Conservation (phyloP, 64 coral and sea anemone species). For the Astreopora myriophthalma region DNA sequence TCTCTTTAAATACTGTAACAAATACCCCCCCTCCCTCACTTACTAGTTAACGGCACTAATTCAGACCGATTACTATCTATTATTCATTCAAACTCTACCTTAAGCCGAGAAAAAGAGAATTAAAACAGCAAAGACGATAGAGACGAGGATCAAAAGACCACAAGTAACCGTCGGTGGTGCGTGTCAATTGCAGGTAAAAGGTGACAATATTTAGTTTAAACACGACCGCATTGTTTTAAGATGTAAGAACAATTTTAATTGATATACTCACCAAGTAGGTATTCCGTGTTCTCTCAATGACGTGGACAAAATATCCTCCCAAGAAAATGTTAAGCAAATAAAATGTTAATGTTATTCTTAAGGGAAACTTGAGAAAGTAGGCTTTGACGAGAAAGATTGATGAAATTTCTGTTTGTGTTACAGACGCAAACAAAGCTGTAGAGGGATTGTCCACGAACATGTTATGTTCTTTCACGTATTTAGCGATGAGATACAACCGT, state of each 20-base stretch:
- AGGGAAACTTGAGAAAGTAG: slow-evolving; percentile 93
- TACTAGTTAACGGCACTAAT: too few relatives aligned
- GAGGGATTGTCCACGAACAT: slow-evolving; percentile 86
- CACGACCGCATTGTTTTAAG: neutral
- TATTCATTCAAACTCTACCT: too few relatives aligned
- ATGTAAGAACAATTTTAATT: neutral
- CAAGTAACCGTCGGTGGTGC: too few relatives aligned
- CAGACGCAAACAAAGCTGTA: slow-evolving; percentile 82
- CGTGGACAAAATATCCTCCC: slow-evolving; percentile 88
- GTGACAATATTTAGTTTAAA: neutral
- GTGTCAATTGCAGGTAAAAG: neutral
- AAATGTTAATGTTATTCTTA: slow-evolving; percentile 85
- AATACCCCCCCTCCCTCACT: too few relatives aligned
- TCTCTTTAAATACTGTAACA: too few relatives aligned
- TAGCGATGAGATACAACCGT: slow-evolving; percentile 82
- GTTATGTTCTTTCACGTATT: slow-evolving; percentile 91
- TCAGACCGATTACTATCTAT: too few relatives aligned
- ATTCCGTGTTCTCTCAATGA: slow-evolving; percentile 79
- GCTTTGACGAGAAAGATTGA: slow-evolving; percentile 91
- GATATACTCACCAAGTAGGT: slow-evolving; percentile 90
- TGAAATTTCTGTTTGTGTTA: slow-evolving; percentile 91
- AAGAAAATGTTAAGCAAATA: slow-evolving; percentile 94
- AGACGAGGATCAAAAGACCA: too few relatives aligned
- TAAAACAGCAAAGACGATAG: too few relatives aligned
- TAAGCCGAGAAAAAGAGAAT: too few relatives aligned